A percentile compares a stretch with the other conserved stretches of the same genome.
These are phyloP conservation scores for Oceanodroma tethys DNA, from an alignment of 2,113 vertebrate genomes.

Conservation along the genomic window DNA sequence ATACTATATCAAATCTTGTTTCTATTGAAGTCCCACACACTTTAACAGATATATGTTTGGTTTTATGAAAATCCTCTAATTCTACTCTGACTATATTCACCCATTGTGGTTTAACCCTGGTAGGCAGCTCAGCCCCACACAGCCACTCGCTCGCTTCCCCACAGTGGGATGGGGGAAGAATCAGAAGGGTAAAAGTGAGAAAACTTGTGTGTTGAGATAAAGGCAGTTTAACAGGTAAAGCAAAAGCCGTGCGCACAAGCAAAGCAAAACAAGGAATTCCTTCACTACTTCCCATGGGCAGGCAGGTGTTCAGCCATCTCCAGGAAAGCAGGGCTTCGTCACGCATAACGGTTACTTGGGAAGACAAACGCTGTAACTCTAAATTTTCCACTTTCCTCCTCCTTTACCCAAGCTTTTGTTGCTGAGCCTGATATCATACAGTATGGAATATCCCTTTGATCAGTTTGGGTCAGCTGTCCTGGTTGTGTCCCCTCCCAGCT, in stretches of 20 bases:
- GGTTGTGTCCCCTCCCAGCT: not conserved
- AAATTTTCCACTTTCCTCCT: not conserved
- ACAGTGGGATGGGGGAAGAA: not conserved
- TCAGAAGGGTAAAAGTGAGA: not conserved
- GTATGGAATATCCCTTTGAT: not conserved
- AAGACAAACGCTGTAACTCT: not conserved
- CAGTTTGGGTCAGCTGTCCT: not conserved
- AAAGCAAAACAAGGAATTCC: not conserved
- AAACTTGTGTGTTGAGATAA: not conserved
- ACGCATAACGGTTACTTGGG: fast-evolving
- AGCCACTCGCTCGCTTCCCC: not conserved
- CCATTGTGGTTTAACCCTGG: not conserved
- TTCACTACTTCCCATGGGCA: not conserved
- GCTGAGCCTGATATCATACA: not conserved
- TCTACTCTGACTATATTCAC: not conserved
- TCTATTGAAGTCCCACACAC: not conserved
- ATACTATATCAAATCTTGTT: not conserved
- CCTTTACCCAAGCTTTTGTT: not conserved
- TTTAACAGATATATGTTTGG: not conserved
- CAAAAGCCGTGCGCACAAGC: fast-evolving
- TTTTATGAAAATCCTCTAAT: not conserved
- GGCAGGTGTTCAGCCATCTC: not conserved
- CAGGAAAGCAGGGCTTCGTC: not conserved
- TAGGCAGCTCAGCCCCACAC: not conserved
- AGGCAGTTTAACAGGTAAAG: not conserved